Base-by-base conservation (phyloP, 2,888 invertebrate genomes). In the Pseudococcus longispinus region DNA sequence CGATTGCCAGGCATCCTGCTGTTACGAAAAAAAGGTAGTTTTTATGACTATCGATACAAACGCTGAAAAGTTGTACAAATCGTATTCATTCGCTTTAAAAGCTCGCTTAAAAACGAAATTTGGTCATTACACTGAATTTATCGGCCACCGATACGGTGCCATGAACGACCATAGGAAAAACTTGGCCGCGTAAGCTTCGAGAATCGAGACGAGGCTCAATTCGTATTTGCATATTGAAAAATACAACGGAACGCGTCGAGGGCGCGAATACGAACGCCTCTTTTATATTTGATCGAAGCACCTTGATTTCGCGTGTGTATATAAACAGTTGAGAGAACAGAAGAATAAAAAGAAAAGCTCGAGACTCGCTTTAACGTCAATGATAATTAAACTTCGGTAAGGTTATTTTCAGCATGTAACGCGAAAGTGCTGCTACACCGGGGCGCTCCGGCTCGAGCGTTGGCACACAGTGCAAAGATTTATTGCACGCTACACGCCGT, bases 401-500 rank as follows among this genome's bases (percentile, higher is more conserved):
- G 77, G 77, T 80, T 80, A 70, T 29, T 70, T 70, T 70, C 15
- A 15, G 29, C 70, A 9, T 65, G 65, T 65, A 65, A 77, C 18
- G 42, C 11, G 60, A 60, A 80, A 80, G 77, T 42, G 29, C 26
- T 26, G 65, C 65, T 60, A 60, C 9, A 46, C 2, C 20, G 20
- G 20, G 65, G 26, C 26, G 77, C 37, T 55, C 55, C n/a, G 3
- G 15, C 37, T 37, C 37, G 44, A 29, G n/a, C 74, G 32, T 18
- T 32, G 18, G 37, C 74, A 42, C 29, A 80, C 77, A 20, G 60
- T 20, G 77, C 42, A 42, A 80, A 80, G 77, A 80, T 80, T 80
- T 80, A 80, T 80, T 80, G 77, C 77, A 80, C 15, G 77, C 77
- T 80, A 80, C 77, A 80, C 77, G 77, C 77, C 77, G 77, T 80